A percentile compares a stretch with the other conserved stretches of the same genome.
Conservation (phyloP, 2,113 vertebrate species). For the Rhea americana region DNA sequence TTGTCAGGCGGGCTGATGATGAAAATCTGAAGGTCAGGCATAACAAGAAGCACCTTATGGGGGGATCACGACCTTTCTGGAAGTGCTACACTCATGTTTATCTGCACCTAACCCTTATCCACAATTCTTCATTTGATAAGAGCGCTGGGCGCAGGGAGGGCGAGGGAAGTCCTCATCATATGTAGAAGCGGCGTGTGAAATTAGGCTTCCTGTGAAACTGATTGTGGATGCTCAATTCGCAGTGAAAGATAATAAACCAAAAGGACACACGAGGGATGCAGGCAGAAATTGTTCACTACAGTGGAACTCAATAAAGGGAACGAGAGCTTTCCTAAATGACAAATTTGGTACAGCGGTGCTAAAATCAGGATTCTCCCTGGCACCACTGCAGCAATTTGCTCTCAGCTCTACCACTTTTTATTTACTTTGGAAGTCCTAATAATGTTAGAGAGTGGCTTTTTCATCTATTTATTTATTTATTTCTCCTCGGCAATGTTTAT, state of each 20-base stretch:
- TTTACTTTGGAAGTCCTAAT: constrained; percentile 81
- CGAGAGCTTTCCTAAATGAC: constrained; percentile 81
- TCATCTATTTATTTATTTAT: constrained; percentile 58
- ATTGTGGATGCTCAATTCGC: constrained; percentile 77
- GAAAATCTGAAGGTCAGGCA: constrained; percentile 99
- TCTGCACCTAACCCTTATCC: constrained; percentile 98
- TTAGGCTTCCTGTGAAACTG: constrained; percentile 80
- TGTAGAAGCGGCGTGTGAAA: constrained; percentile 80
- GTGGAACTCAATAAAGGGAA: constrained; percentile 84
- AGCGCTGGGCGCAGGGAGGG: constrained; percentile 74
- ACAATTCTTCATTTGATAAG: constrained; percentile 99
- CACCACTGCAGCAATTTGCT: constrained; percentile 64
- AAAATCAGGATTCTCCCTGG: constrained; percentile 77
- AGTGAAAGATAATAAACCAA: constrained; percentile 81
- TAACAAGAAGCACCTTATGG: constrained; percentile 99
- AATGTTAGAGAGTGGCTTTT: constrained; percentile 56
- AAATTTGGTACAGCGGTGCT: constrained; percentile 81
- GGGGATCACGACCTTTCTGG: constrained; percentile 91
- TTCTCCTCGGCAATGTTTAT: constrained; percentile 64
- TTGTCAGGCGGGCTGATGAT: constrained; percentile 94
- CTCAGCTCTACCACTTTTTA: constrained; percentile 75
- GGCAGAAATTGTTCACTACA: constrained; percentile 81
- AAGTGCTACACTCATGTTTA: constrained; percentile 98
- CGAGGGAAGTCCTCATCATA: constrained; percentile 67
- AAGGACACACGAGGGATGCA: constrained; percentile 82